phyloP scores from a whole-genome alignment of 2,888 invertebrate species.

The Allygus modestus region DNA sequence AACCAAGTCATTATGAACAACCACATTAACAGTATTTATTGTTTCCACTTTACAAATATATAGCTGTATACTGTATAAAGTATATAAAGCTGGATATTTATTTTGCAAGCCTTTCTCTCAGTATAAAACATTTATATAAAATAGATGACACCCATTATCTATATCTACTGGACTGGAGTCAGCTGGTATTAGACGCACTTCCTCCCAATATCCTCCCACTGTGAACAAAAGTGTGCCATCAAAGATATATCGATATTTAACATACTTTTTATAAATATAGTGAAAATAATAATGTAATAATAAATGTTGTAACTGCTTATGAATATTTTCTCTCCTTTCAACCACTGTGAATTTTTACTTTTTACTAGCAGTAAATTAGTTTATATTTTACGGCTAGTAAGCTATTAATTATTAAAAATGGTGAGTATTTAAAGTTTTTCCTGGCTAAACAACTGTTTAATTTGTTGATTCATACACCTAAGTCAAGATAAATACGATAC shows the following conservation, averaged over 20 bases:
- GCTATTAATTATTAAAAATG: no score
- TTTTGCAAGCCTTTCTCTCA: neutral
- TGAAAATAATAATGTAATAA: no score
- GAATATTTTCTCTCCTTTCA: no score
- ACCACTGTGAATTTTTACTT: no score
- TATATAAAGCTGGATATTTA: slow-evolving; percentile 24
- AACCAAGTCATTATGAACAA: neutral
- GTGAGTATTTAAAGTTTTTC: no score
- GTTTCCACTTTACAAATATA: slow-evolving; percentile 37
- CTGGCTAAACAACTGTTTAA: no score
- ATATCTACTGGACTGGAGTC: neutral
- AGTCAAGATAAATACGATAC: no score
- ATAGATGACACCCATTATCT: slow-evolving; percentile 1
- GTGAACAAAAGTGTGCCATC: neutral
- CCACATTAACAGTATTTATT: slow-evolving; percentile 46
- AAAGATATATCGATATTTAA: neutral
- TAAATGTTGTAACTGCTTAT: no score
- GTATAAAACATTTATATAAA: slow-evolving; percentile 48
- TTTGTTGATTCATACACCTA: no score
- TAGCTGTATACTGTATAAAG: slow-evolving; percentile 22
- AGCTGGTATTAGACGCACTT: neutral
- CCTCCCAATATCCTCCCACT: neutral
- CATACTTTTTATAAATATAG: no score
- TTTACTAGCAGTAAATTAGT: no score
- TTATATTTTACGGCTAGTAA: no score